Evolutionary conservation across 2,888 invertebrate species (phyloP), one percentile per base, ranked within the genome.

Genomic region (Lutraria lutraria): DNA sequence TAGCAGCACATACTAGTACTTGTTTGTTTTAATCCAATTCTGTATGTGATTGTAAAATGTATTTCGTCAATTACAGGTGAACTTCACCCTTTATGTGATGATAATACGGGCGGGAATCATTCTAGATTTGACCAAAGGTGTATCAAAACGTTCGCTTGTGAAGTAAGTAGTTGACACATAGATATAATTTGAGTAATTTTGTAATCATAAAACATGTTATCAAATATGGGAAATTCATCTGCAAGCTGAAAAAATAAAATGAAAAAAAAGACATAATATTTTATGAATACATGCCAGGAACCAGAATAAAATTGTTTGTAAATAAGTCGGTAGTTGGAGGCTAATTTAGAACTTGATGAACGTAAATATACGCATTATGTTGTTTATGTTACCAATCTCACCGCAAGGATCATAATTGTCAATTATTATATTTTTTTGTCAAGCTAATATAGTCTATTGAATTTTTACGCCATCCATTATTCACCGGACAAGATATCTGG

Each of bases 41-140:
- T 43, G 8, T n/a, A n/a, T n/a, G 43, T 43, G 4, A 8, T 43
- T 43, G 43, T 43, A 43, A 43, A 2, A 43, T 43, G 10, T 81
- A 31, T 29, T 56, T 56, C n/a, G 31, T 34, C 16, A 43, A 56
- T 89, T 88, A 8, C 80, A 91, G 91, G 25, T 80, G 16, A 91
- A 91, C 60, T 82, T 19, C n/a, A 8, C 79, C 13, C 56, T 91
- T 52, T 91, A 83, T 52, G 16, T 88, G 52, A 68, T 85, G 68
- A 86, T 91, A 12, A 81, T 91, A 16, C 13, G 80, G 0, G 81
- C 89, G 0, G 72, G 89, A 31, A 54, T 89, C 15, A 63, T 84
- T 15, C 56, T 72, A 15, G 89, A 87, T 68, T 43, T 79, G 81
- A 82, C 84, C 43, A 91, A 91, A 81, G 87, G 80, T 12, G 25